Evolutionary conservation across 2,888 invertebrate species (phyloP), one percentile per base, ranked within the genome.

Genomic region (Tenthredo distinguenda): DNA sequence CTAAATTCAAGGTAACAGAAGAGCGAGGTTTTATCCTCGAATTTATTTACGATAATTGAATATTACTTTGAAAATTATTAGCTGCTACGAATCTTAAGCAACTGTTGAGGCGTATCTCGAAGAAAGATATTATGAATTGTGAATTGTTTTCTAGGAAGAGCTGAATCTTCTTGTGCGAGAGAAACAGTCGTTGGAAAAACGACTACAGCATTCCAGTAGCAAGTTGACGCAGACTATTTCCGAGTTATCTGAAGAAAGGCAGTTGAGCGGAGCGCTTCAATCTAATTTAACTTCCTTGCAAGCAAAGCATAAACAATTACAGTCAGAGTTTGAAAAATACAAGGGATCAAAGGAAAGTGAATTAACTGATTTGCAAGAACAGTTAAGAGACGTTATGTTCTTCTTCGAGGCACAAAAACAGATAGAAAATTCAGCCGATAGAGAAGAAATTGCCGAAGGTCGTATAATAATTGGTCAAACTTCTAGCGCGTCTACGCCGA

Each of bases 351-450:
- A 95, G 88, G 95, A 95, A 85, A 90, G 93, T 76, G 96, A 99
- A 95, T 95, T 98, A n/a, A 89, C 94, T 0, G 98, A 99, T 31
- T 94, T 99, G 47, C 96, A 97, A 88, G 99, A 99, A 90, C 99
- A 99, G 94, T 95, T 99, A 10, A 95, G 98, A 55, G 99, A 99
- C 95, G 95, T 99, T 79, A 99, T 99, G 98, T 99, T 99, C 94
- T 99, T 97, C 93, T 96, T 99, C 90, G 98, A 99, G 89, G 99
- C 99, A 0, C 97, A 97, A 92, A 94, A 95, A 74, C 95, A 95
- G 89, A 95, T 96, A 82, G 94, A 95, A 87, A 94, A 94, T 88
- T 95, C 95, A 2, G 94, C 94, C 5, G 91, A 95, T 65, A 94
- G 94, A 86, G 95, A 95, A 37, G 96, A 96, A 87, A 95, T 96